phyloP scores from a whole-genome alignment of 2,797 vertebrate genomes.

The Micromesistius poutassou region DNA sequence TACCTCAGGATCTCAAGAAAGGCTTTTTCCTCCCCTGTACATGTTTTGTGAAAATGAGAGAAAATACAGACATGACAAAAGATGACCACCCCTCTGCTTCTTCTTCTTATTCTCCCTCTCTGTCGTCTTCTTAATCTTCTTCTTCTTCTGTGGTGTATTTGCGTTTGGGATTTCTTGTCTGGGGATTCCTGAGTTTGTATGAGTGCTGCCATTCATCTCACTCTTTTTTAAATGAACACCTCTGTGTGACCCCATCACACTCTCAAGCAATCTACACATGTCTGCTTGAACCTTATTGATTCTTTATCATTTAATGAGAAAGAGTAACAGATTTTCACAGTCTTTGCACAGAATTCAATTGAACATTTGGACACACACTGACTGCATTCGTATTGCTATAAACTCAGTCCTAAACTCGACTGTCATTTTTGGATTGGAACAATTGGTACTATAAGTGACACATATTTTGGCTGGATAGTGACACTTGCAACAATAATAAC shows the following conservation, averaged over 20 bases:
- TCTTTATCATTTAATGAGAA: slow-evolving; percentile 8
- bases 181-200: slow-evolving; percentile 28
- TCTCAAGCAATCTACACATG: neutral
- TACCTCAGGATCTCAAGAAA: slow-evolving; percentile 86
- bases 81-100: slow-evolving; percentile 54
- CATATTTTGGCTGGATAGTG: neutral
- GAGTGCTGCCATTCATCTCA: slow-evolving; percentile 52
- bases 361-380: neutral
- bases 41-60: slow-evolving; percentile 83
- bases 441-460: neutral
- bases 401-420: neutral
- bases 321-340: neutral
- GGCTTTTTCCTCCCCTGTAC: slow-evolving; percentile 81
- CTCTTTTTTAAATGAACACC: slow-evolving; percentile 55
- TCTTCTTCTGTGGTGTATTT: slow-evolving; percentile 14
- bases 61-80: slow-evolving; percentile 80
- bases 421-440: neutral
- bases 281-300: slow-evolving; percentile 40
- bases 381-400: neutral
- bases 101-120: slow-evolving; percentile 33
- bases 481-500: neutral
- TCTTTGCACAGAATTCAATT: neutral
- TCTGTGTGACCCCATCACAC: slow-evolving; percentile 42
- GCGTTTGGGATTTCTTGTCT: slow-evolving; percentile 6
- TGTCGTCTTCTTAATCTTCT: slow-evolving; percentile 5